These are phyloP conservation scores for Acanthisitta chloris DNA, from an alignment of 2,113 vertebrate genomes.

Conservation along the genomic window DNA sequence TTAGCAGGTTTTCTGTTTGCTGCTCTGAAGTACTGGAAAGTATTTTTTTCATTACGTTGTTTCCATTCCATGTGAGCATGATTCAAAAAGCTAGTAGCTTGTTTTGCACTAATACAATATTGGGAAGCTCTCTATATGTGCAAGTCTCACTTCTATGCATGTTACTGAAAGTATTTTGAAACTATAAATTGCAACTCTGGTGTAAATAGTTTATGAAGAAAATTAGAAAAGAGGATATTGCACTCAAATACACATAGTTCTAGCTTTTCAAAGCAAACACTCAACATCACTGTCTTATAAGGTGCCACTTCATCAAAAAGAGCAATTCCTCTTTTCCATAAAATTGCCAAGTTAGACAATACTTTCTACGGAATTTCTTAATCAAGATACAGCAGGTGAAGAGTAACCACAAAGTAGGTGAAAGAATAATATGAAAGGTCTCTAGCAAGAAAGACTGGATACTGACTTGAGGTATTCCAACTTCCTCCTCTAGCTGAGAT, in stretches of 20 bases:
- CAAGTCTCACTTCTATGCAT: background rate
- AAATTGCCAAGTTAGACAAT: background rate
- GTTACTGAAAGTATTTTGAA: background rate
- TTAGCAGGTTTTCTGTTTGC: background rate
- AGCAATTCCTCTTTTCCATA: background rate
- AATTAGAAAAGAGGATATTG: background rate
- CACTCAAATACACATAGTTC: background rate
- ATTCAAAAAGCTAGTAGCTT: background rate
- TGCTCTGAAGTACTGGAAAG: background rate
- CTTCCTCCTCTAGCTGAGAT: background rate
- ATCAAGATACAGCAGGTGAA: background rate
- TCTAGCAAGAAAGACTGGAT: background rate
- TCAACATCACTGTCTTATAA: background rate
- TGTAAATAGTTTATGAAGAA: background rate
- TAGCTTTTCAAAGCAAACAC: background rate
- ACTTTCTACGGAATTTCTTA: background rate
- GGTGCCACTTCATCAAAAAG: background rate
- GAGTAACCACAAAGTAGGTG: background rate
- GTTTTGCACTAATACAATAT: background rate
- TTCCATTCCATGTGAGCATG: background rate
- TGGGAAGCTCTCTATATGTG: background rate
- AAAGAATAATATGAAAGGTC: background rate
- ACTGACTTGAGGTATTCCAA: background rate
- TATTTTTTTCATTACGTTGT: background rate
- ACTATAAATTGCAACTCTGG: background rate